phyloP scores from a whole-genome alignment of 2,797 vertebrate genomes.

The Schizopygopsis pylzovi region DNA sequence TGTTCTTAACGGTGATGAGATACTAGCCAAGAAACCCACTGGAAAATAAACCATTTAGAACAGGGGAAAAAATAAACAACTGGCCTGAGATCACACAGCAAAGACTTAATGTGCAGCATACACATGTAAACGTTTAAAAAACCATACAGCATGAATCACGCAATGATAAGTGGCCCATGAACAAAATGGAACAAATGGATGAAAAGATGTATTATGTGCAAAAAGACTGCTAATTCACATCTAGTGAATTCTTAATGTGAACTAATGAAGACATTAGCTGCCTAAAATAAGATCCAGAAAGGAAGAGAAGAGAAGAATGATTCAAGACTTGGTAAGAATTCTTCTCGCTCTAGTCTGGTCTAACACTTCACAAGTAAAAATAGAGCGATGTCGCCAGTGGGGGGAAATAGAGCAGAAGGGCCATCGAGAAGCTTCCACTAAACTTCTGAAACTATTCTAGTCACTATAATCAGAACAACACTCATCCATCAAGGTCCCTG shows the following conservation, averaged over 20 bases:
- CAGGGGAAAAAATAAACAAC: background rate
- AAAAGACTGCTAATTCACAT: slow-evolving; percentile 19
- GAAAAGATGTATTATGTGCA: slow-evolving; percentile 8
- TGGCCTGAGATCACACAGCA: slow-evolving; percentile 17
- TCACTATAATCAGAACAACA: background rate
- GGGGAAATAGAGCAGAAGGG: background rate
- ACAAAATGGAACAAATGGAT: background rate
- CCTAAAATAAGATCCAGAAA: slow-evolving; percentile 23
- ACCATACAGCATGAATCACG: background rate
- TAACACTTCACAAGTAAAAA: slow-evolving; percentile 19
- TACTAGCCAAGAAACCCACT: slow-evolving; percentile 9
- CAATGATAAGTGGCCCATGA: background rate
- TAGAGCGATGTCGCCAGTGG: background rate
- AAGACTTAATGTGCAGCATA: background rate
- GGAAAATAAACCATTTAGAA: slow-evolving; percentile 6
- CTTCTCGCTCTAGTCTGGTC: background rate
- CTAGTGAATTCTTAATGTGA: slow-evolving; percentile 26
- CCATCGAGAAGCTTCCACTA: background rate
- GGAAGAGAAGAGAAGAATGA: background rate
- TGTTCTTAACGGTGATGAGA: background rate
- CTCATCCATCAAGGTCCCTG: background rate
- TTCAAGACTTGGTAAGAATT: background rate
- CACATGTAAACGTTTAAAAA: background rate
- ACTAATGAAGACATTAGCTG: slow-evolving; percentile 35
- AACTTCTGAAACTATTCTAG: background rate